These are phyloP conservation scores for Dicycla oo DNA, from an alignment of 2,888 invertebrate genomes.

Conservation along the genomic window DNA sequence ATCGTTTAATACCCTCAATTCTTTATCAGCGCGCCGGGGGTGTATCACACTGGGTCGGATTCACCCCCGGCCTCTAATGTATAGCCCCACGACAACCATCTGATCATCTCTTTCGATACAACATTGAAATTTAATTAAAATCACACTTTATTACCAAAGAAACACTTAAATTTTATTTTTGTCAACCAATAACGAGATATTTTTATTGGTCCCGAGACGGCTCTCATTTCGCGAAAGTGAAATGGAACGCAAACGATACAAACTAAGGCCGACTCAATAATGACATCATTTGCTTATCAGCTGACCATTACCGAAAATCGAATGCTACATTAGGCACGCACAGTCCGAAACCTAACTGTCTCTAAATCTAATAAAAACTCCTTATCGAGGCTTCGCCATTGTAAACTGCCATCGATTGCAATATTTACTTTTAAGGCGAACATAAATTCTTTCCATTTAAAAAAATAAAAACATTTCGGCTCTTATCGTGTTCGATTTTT, in stretches of 20 bases:
- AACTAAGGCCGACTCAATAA: conserved; percentile 86
- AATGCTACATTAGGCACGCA: conserved; percentile 88
- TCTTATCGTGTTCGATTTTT: conserved; percentile 90
- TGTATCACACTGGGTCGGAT: conserved; percentile 76
- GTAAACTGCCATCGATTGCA: conserved; percentile 85
- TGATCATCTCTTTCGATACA: conserved; percentile 78
- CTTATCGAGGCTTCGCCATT: conserved; percentile 85
- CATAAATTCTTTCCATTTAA: conserved; percentile 88
- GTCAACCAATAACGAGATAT: conserved; percentile 66
- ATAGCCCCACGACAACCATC: conserved; percentile 86
- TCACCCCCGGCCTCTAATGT: conserved; percentile 81
- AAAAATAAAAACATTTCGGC: conserved; percentile 89
- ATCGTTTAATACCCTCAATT: conserved; percentile 91
- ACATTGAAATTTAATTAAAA: conserved; percentile 72
- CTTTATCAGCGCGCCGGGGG: conserved; percentile 86
- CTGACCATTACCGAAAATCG: conserved; percentile 90
- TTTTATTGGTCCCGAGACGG: conserved; percentile 63
- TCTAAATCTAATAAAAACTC: conserved; percentile 86
- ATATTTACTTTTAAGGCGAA: conserved; percentile 86
- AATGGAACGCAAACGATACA: conserved; percentile 82
- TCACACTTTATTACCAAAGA: conserved; percentile 56
- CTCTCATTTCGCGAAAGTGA: conserved; percentile 67
- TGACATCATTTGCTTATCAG: conserved; percentile 90
- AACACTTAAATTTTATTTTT: conserved; percentile 64
- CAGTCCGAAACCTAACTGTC: conserved; percentile 85